Evolutionary conservation across 2,797 vertebrate species (phyloP), one percentile per base, ranked within the genome.

Genomic region (Acanthurus leucopareius): DNA sequence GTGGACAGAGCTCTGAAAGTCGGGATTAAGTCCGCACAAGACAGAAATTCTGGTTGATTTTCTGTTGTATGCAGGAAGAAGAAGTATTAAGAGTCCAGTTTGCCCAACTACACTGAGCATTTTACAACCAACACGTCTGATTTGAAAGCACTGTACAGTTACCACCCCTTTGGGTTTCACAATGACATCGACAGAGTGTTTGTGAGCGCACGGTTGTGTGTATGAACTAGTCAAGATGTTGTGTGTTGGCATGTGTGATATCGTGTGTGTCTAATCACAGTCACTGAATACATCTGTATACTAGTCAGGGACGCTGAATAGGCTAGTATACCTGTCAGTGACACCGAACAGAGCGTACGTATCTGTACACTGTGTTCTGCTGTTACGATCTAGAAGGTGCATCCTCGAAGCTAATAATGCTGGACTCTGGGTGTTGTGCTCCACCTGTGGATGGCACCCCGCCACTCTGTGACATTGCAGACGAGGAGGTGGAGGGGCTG

Each of bases 401-500:
- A 10, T 98, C 96, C 91, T 99, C 97, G 14, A 98, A 98, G 93
- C 96, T 97, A 93, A 98, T 97, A 38, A 98, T 96, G 92, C 96
- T 98, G 83, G 97, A 97, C 91, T 98, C 97, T 6, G 96, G 95
- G 84, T 92, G 93, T 2, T 87, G 86, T 1, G 77, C 66, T 65
- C 90, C 62, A 54, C 90, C 91, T 0, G 91, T 60, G 40, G 93
- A 79, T 4, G 82, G 17, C 0, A 51, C 86, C 8, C 82, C 87
- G 0, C 75, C 52, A 42, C 87, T 91, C 85, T 94, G 94, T 0
- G 93, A 74, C 61, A 91, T 61, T 0, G 88, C 65, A 22, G 86
- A 87, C 0, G 88, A 85, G 7, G 92, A 83, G 25, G 92, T 58
- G 67, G 94, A 88, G 91, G 79, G 91, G 69, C 0, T 79, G 0